Evolutionary conservation across 2,888 invertebrate genomes (phyloP).

Genomic region (Agrotis clavis): DNA sequence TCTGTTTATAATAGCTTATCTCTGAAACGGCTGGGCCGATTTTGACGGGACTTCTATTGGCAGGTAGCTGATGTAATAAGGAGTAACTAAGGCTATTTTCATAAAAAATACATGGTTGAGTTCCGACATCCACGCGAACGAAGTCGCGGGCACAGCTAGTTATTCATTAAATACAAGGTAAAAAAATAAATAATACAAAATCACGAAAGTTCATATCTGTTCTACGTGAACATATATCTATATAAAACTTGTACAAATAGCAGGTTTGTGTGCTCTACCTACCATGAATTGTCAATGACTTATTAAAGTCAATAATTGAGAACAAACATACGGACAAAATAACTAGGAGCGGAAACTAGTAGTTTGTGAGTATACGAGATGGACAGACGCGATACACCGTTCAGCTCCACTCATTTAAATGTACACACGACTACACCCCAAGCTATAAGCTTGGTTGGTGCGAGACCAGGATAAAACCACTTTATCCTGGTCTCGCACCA

Average conservation of each 20-base stretch:
- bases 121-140: no score
- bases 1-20: no score
- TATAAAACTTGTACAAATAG: constrained; percentile 55
- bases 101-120: no score
- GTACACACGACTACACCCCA: no score
- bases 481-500: no score
- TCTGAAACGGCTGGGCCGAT: no score
- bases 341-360: constrained; percentile 81
- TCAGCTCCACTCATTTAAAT: background rate
- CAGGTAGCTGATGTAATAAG: no score
- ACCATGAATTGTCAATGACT: constrained; percentile 79
- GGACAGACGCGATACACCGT: constrained; percentile 50
- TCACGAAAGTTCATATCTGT: constrained; percentile 3
- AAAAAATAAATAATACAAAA: constrained; percentile 3
- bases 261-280: constrained; percentile 64
- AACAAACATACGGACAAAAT: constrained; percentile 81
- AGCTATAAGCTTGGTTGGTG: no score
- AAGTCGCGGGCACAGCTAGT: background rate
- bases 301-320: constrained; percentile 85
- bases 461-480: no score
- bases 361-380: constrained; percentile 63
- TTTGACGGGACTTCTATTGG: no score
- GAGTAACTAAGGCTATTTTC: no score
- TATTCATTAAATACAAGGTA: background rate
- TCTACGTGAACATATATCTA: constrained; percentile 14